Conservation (phyloP, 2,113 vertebrate species). For the Zapornia atra region DNA sequence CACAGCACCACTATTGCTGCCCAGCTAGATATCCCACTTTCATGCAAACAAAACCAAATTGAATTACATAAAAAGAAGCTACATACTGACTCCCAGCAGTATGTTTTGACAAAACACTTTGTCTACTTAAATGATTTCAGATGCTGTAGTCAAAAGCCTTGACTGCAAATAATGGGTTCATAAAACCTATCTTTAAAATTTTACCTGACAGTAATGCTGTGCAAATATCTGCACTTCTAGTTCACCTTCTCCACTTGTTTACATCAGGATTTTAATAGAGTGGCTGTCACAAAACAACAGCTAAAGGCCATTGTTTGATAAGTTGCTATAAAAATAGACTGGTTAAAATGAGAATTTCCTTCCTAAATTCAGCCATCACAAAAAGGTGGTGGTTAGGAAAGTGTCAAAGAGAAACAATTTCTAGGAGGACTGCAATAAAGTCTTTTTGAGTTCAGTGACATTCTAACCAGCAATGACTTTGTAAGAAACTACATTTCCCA, state of each 20-base stretch:
- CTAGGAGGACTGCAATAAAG: constrained; percentile 54
- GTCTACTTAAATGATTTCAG: constrained; percentile 86
- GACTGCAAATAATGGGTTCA: constrained; percentile 84
- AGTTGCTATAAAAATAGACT: constrained; percentile 79
- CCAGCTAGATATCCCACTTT: constrained; percentile 76
- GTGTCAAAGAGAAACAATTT: constrained; percentile 47
- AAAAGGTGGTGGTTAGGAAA: constrained; percentile 64
- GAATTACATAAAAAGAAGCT: constrained; percentile 82
- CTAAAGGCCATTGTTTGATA: constrained; percentile 83
- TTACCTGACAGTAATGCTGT: constrained; percentile 84
- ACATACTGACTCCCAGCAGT: constrained; percentile 79
- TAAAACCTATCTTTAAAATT: constrained; percentile 84
- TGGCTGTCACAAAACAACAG: constrained; percentile 81
- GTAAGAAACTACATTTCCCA: constrained; percentile 62
- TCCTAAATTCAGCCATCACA: constrained; percentile 75
- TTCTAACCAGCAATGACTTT: constrained; percentile 60
- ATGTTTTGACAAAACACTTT: constrained; percentile 86
- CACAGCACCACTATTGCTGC: constrained; percentile 57
- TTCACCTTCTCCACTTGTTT: constrained; percentile 84
- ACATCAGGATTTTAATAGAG: constrained; percentile 84
- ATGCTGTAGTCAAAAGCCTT: constrained; percentile 84
- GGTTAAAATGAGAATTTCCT: constrained; percentile 79
- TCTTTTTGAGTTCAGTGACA: constrained; percentile 56
- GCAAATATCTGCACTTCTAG: constrained; percentile 81
- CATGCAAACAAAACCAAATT: constrained; percentile 78